Evolutionary conservation across 2,113 vertebrate species (phyloP).

Genomic region (Myiozetetes cayanensis): DNA sequence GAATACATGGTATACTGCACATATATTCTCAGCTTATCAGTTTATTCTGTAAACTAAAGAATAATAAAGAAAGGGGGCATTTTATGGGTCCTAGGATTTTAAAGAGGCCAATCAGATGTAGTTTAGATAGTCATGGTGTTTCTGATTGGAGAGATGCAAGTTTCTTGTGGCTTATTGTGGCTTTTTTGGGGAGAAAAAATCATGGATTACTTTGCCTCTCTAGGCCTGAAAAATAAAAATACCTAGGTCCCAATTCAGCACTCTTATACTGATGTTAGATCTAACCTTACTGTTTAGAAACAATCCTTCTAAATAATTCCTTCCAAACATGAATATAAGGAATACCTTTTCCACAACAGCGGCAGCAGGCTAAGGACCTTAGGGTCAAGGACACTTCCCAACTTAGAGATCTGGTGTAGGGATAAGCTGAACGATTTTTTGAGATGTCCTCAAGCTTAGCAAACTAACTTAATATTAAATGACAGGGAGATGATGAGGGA

Average conservation of each 20-base stretch:
- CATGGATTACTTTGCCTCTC: neutral
- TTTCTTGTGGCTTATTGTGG: constrained; percentile 62
- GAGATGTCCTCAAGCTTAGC: neutral
- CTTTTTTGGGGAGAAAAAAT: neutral
- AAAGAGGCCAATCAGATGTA: constrained; percentile 76
- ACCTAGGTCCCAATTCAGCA: neutral
- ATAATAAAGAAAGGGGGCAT: constrained; percentile 34
- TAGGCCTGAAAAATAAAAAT: constrained; percentile 38
- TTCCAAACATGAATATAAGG: neutral
- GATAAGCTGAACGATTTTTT: neutral
- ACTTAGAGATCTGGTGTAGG: neutral
- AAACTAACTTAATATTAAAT: neutral
- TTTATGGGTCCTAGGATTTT: constrained; percentile 65
- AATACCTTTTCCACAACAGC: neutral
- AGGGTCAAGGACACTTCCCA: neutral
- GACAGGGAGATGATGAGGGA: neutral
- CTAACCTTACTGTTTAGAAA: neutral
- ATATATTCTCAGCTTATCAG: constrained; percentile 57
- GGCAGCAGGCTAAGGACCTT: neutral
- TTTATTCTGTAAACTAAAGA: constrained; percentile 48
- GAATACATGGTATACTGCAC: constrained; percentile 48
- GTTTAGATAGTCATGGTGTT: constrained; percentile 69
- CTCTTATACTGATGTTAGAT: neutral
- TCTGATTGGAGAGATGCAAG: constrained; percentile 78
- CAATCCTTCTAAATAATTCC: neutral